Evolutionary conservation across 2,888 invertebrate genomes (phyloP).

Genomic region (Clanis bilineata): DNA sequence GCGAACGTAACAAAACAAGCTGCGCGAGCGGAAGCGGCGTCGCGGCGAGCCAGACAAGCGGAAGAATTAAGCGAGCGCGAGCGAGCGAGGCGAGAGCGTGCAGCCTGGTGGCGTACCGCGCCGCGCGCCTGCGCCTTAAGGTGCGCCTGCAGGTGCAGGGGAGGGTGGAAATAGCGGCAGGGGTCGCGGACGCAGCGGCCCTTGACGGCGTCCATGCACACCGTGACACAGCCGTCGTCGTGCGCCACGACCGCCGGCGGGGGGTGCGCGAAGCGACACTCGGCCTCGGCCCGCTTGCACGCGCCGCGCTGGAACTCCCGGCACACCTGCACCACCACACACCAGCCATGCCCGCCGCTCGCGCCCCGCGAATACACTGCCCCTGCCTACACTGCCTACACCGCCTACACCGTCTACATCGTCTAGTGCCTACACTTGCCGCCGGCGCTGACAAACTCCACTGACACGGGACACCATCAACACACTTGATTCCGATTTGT

Average conservation of each 20-base stretch:
- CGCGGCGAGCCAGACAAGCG: constrained; percentile 78
- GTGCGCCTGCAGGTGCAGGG: constrained; percentile 99
- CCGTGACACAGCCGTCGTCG: constrained; percentile 99
- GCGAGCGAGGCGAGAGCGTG: constrained; percentile 80
- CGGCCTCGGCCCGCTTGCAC: constrained; percentile 98
- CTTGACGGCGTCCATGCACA: constrained; percentile 99
- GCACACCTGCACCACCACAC: constrained; percentile 91
- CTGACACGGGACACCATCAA: not conserved
- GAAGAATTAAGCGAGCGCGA: constrained; percentile 79
- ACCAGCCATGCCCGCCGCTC: constrained; percentile 68
- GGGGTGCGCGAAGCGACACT: constrained; percentile 99
- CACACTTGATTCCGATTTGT: too few species aligned
- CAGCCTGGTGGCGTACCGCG: constrained; percentile 90
- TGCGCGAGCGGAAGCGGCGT: constrained; percentile 79
- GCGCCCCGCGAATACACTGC: constrained; percentile 40
- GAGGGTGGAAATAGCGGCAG: constrained; percentile 99
- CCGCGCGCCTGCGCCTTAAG: constrained; percentile 99
- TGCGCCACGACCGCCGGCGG: constrained; percentile 97
- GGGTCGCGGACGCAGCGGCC: constrained; percentile 99
- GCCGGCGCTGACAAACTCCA: constrained; percentile 21
- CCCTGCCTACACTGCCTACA: constrained; percentile 31
- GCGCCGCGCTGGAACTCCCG: constrained; percentile 99
- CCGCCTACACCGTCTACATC: constrained; percentile 31
- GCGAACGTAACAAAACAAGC: constrained; percentile 77
- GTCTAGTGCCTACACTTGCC: constrained; percentile 27